phyloP scores from a whole-genome alignment of 2,888 invertebrate species.

The Pollenia amentaria region DNA sequence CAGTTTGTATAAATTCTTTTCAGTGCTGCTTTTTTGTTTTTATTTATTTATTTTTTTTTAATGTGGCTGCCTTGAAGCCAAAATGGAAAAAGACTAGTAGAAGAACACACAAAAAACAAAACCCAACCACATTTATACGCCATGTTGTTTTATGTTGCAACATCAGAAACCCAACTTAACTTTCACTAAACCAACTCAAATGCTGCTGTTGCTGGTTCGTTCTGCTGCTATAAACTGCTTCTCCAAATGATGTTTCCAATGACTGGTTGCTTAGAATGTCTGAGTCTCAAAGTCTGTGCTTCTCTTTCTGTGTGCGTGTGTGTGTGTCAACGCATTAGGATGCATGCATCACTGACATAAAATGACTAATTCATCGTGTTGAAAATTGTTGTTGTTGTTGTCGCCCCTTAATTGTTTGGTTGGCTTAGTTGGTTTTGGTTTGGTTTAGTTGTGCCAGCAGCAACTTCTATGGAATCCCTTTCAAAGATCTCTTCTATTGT shows the following conservation, averaged over 20 bases:
- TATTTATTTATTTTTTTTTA: slow-evolving; percentile 2
- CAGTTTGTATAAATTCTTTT: slow-evolving; percentile 55
- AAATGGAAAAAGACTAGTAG: background rate
- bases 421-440: slow-evolving; percentile 55
- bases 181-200: slow-evolving; percentile 50
- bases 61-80: slow-evolving; percentile 53
- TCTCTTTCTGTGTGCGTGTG: slow-evolving; percentile 47
- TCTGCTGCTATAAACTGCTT: slow-evolving; percentile 18
- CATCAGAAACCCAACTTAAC: slow-evolving; percentile 40
- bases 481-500: slow-evolving; percentile 67
- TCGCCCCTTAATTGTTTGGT: slow-evolving; percentile 62
- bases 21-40: background rate
- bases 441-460: slow-evolving; percentile 43
- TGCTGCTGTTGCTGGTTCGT: slow-evolving; percentile 10
- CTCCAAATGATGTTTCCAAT: slow-evolving; percentile 64
- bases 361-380: slow-evolving; percentile 81
- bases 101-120: background rate
- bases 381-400: slow-evolving; percentile 69
- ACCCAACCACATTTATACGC: slow-evolving; percentile 67
- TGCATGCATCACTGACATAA: slow-evolving; percentile 82
- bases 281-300: slow-evolving; percentile 21
- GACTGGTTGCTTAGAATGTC: slow-evolving; percentile 51
- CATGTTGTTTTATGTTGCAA: slow-evolving; percentile 69
- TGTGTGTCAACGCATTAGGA: slow-evolving; percentile 69
- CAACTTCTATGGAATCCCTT: slow-evolving; percentile 52